Percentiles rank a stretch among this genome's conserved stretches.
phyloP scores from a whole-genome alignment of 30 jellyfish, hydroid and myxozoan species.

The Haliclystus octoradiatus region DNA sequence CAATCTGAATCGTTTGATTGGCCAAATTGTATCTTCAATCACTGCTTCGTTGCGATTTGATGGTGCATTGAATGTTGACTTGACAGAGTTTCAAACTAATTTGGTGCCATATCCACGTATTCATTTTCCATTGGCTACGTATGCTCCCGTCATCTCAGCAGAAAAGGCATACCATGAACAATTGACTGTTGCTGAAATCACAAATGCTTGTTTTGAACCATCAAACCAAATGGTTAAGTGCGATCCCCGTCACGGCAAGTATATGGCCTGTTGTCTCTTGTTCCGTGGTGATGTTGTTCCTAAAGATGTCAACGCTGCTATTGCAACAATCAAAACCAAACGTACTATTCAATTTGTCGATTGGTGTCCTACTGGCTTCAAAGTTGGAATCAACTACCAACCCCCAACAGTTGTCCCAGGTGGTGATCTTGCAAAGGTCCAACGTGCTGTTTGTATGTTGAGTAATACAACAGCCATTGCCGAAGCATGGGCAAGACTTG shows the following conservation, averaged over 20 bases:
- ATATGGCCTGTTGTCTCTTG: constrained; percentile 68
- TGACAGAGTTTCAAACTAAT: no score
- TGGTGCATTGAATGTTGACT: constrained; percentile 92
- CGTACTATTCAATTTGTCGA: constrained; percentile 86
- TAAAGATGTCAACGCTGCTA: constrained; percentile 85
- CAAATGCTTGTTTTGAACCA: no score
- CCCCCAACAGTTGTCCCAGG: no score
- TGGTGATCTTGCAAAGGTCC: constrained; percentile 91
- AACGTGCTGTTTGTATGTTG: no score
- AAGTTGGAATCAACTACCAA: no score
- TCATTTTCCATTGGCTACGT: no score
- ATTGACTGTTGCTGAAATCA: constrained; percentile 84
- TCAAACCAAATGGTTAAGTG: constrained; percentile 88
- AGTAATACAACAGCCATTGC: constrained; percentile 94
- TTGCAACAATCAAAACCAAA: constrained; percentile 76
- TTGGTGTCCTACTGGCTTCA: no score
- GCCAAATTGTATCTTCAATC: no score
- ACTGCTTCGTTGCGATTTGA: constrained; percentile 86
- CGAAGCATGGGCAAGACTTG: constrained; percentile 95
- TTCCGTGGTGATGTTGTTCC: constrained; percentile 96
- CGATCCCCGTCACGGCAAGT: constrained; percentile 94
- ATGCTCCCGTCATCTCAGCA: no score
- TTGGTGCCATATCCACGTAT: no score
- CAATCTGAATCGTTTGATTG: no score
- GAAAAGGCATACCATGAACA: no score